Conservation (phyloP, 2,113 vertebrate genomes). For the Grantiella picta region DNA sequence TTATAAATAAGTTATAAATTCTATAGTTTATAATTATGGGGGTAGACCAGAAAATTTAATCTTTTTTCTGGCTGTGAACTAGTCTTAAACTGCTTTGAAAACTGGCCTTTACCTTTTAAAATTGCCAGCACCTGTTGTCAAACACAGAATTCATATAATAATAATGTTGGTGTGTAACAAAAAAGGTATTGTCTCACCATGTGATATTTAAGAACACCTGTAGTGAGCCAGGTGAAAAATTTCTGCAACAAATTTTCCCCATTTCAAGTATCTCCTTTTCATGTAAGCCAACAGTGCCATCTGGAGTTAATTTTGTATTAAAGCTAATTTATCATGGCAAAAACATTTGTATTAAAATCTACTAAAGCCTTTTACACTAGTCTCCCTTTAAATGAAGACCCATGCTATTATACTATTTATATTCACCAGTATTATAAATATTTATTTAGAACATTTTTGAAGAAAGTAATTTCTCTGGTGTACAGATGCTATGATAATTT, state of each 20-base stretch:
- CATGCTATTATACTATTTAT: neutral
- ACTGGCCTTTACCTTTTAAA: neutral
- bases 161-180: neutral
- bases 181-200: neutral
- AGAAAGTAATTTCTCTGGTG: neutral
- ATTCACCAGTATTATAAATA: neutral
- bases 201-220: neutral
- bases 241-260: neutral
- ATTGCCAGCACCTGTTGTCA: neutral
- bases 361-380: neutral
- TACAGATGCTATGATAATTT: neutral
- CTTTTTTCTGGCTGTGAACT: neutral
- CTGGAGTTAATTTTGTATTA: conserved; percentile 43
- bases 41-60: neutral
- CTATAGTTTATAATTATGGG: neutral
- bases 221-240: neutral
- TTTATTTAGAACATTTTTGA: neutral
- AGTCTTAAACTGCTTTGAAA: neutral
- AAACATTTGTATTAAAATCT: neutral
- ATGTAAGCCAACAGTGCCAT: conserved; percentile 60
- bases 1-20: neutral
- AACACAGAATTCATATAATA: neutral
- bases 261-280: neutral
- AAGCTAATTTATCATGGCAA: neutral
- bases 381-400: neutral